These are phyloP conservation scores for Zygogramma bicolorata DNA, from an alignment of 2,888 invertebrate species.

Conservation along the genomic window DNA sequence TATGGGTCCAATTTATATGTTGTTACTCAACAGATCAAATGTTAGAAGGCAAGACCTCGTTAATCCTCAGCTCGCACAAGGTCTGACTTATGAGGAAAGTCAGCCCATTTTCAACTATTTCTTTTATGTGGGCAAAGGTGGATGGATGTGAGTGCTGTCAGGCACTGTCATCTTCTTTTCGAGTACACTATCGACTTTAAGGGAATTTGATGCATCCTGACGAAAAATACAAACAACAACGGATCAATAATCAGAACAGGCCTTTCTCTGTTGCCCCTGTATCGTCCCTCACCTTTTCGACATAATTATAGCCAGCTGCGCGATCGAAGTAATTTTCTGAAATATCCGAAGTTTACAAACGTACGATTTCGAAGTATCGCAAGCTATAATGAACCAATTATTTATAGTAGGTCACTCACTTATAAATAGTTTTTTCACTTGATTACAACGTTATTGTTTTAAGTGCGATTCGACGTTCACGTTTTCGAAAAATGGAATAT, in stretches of 20 bases:
- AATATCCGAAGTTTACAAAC: constrained; percentile 1
- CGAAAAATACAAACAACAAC: not conserved
- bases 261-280: not conserved
- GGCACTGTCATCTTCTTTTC: too few relatives aligned
- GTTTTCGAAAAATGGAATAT: not conserved
- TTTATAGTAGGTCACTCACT: constrained; percentile 30
- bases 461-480: not conserved
- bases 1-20: too few relatives aligned
- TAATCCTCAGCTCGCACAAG: too few relatives aligned
- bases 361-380: constrained; percentile 19
- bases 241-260: not conserved
- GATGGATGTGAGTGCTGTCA: too few relatives aligned
- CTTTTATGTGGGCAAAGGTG: too few relatives aligned
- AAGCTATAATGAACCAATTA: constrained; percentile 20
- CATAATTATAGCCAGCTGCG: not conserved
- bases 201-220: too few relatives aligned
- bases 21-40: too few relatives aligned
- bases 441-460: constrained; percentile 23
- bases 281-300: not conserved
- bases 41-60: too few relatives aligned
- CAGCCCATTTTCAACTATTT: too few relatives aligned
- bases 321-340: not conserved
- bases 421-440: constrained; percentile 28
- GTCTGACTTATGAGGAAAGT: too few relatives aligned
- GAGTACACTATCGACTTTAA: too few relatives aligned